Conservation (phyloP, 2,888 invertebrate genomes). For the Andrena praecox region DNA sequence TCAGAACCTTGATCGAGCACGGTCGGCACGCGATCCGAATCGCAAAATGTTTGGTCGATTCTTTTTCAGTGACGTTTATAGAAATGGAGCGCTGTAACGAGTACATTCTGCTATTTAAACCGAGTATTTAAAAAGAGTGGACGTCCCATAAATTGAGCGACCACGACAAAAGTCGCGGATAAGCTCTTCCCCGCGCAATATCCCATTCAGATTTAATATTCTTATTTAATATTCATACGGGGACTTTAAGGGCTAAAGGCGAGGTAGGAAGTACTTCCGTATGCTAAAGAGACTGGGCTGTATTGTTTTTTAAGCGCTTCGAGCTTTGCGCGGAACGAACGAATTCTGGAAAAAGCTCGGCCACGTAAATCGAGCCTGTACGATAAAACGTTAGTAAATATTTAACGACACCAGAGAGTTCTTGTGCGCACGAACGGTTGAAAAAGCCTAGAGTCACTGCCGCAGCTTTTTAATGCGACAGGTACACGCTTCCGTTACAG, state of each 20-base stretch:
- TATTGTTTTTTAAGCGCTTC: background rate
- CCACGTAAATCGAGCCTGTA: background rate
- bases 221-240: constrained; percentile 8
- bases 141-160: background rate
- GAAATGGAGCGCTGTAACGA: background rate
- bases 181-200: background rate
- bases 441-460: too few species aligned
- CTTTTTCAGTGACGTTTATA: background rate
- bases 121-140: background rate
- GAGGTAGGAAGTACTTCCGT: background rate
- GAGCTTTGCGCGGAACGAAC: background rate
- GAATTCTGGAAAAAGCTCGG: background rate
- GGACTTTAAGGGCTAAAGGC: constrained; percentile 20
- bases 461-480: too few species aligned
- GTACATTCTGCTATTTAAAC: background rate
- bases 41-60: background rate
- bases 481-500: too few species aligned
- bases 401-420: background rate
- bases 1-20: background rate
- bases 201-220: background rate
- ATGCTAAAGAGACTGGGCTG: constrained; percentile 1
- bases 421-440: too few species aligned
- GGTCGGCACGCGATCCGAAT: constrained; percentile 1
- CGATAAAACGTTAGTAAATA: constrained; percentile 8
- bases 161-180: background rate